Conservation (phyloP, 2,888 invertebrate genomes). For the Limnephilus auricula region DNA sequence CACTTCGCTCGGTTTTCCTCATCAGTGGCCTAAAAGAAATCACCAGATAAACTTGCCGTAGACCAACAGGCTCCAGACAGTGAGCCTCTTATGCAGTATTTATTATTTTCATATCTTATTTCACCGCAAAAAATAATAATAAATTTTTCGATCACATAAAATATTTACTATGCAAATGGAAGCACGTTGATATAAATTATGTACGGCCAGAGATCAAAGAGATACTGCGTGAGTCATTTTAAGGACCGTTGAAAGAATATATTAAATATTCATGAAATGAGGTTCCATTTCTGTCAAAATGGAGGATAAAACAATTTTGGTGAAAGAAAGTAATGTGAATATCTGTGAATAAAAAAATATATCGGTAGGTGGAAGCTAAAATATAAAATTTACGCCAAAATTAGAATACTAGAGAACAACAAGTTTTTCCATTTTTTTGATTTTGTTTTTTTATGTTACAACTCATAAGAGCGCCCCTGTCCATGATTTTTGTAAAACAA, state of each 20-base stretch:
- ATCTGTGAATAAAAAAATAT: neutral
- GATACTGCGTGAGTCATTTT: neutral
- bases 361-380: neutral
- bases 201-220: neutral
- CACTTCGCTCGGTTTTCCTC: too few relatives aligned
- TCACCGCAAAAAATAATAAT: neutral
- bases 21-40: too few relatives aligned
- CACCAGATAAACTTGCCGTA: too few relatives aligned
- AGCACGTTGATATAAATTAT: neutral
- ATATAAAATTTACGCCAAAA: neutral
- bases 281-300: neutral
- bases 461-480: too few relatives aligned
- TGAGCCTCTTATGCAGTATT: too few relatives aligned
- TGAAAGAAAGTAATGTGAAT: neutral
- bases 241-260: neutral
- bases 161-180: neutral
- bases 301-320: neutral
- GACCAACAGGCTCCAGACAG: too few relatives aligned
- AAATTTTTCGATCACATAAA: neutral
- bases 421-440: too few relatives aligned
- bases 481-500: too few relatives aligned
- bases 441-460: too few relatives aligned
- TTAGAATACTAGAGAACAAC: neutral
- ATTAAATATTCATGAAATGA: neutral
- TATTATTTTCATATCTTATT: neutral